These are phyloP conservation scores for Eufriesea mexicana DNA, from an alignment of 1,140 invertebrate species.

Conservation along the genomic window DNA sequence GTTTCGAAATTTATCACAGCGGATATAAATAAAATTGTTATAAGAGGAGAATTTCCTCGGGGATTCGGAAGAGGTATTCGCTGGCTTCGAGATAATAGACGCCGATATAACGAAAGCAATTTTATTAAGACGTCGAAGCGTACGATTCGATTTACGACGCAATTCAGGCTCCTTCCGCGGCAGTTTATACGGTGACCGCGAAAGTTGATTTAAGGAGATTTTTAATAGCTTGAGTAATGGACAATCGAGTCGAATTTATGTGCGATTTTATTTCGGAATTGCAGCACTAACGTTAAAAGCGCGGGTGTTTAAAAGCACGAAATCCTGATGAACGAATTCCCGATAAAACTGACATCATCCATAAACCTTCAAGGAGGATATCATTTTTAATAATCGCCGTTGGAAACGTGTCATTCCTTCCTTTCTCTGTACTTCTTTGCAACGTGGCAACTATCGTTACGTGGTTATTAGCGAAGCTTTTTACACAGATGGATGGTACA, in stretches of 20 bases:
- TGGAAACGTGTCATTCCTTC: too few relatives aligned
- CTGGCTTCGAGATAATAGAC: constrained; percentile 26
- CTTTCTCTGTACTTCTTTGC: too few relatives aligned
- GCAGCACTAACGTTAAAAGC: background rate
- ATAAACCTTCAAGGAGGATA: background rate
- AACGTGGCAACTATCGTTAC: too few relatives aligned
- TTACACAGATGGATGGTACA: too few relatives aligned
- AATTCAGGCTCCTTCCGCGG: constrained; percentile 12
- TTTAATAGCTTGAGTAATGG: constrained; percentile 13
- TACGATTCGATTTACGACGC: constrained; percentile 33
- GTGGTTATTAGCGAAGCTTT: too few relatives aligned
- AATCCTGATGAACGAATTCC: background rate
- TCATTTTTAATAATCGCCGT: background rate
- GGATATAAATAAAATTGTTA: constrained; percentile 18
- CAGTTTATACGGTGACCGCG: constrained; percentile 21
- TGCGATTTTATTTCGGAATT: constrained; percentile 1
- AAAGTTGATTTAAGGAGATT: constrained; percentile 23
- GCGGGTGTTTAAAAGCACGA: too few relatives aligned
- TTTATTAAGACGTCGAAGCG: constrained; percentile 38
- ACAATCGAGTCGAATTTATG: constrained; percentile 12
- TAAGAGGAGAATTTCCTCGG: constrained; percentile 17
- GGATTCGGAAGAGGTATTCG: constrained; percentile 12
- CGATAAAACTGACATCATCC: too few relatives aligned
- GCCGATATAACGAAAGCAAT: constrained; percentile 37
- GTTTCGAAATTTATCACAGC: background rate